A percentile compares a stretch with the other conserved stretches of the same genome.
Conservation (phyloP, 2,888 invertebrate genomes). For the Plebejus argus region DNA sequence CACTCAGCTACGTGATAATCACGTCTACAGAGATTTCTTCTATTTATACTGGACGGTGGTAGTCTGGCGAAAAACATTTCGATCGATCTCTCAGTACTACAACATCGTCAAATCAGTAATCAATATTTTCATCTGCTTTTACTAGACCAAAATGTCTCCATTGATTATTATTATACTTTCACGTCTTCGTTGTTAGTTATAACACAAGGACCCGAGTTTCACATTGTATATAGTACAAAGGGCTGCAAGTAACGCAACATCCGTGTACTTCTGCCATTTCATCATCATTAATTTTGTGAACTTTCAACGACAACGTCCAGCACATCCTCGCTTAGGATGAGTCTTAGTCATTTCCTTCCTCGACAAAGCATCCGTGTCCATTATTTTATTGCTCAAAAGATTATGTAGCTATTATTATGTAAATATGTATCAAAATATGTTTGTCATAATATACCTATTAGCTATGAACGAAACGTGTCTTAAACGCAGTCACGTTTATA, state of each 20-base stretch:
- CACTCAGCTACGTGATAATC: too few relatives aligned
- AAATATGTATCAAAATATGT: constrained; percentile 1
- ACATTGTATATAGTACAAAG: not conserved
- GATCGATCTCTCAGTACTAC: too few relatives aligned
- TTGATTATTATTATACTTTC: too few relatives aligned
- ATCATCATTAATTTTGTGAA: not conserved
- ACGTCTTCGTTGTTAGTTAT: too few relatives aligned
- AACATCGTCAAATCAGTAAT: too few relatives aligned
- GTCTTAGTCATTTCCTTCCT: constrained; percentile 19
- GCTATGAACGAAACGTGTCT: not conserved
- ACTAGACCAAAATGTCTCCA: too few relatives aligned
- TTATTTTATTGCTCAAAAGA: not conserved
- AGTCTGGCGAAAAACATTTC: too few relatives aligned
- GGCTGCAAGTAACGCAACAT: too few relatives aligned
- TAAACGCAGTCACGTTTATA: not conserved
- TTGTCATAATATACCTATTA: not conserved
- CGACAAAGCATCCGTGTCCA: not conserved
- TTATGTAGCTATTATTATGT: not conserved
- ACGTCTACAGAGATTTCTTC: too few relatives aligned
- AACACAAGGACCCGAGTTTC: too few relatives aligned
- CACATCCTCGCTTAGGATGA: not conserved
- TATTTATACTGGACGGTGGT: too few relatives aligned
- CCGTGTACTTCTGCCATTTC: not conserved
- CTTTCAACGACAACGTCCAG: not conserved
- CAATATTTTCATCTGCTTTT: too few relatives aligned